Conservation (phyloP, 2,888 invertebrate species). For the Liposcelis brunnea region DNA sequence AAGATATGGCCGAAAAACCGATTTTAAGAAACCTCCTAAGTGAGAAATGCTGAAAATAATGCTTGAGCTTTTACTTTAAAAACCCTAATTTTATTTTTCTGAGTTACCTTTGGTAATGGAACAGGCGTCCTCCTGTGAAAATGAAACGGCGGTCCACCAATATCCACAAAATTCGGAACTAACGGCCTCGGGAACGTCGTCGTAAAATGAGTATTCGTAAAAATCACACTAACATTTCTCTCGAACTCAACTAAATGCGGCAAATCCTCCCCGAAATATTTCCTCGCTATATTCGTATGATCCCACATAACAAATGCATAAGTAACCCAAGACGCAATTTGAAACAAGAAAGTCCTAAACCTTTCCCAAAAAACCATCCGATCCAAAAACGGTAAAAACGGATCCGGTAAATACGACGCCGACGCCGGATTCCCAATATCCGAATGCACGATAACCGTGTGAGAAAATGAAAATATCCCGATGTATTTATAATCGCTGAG, state of each 20-base stretch:
- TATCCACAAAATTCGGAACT: constrained; percentile 3
- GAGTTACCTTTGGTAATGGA: background rate
- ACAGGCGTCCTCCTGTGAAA: background rate
- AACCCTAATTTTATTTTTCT: no score
- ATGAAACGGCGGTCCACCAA: constrained; percentile 1
- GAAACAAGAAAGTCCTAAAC: background rate
- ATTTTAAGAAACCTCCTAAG: no score
- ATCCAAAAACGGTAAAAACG: constrained; percentile 3
- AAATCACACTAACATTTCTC: background rate
- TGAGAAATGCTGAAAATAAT: no score
- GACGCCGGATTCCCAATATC: constrained; percentile 5
- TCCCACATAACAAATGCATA: background rate
- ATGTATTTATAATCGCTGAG: background rate
- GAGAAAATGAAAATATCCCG: constrained; percentile 4
- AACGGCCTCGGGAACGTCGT: background rate
- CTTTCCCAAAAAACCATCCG: background rate
- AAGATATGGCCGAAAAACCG: no score
- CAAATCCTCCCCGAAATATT: constrained; percentile 5
- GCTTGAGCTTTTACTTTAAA: no score
- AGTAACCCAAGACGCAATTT: background rate
- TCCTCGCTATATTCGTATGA: background rate
- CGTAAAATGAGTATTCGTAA: constrained; percentile 2
- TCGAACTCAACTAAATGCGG: background rate
- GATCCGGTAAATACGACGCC: constrained; percentile 3
- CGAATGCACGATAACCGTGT: background rate